phyloP scores from a whole-genome alignment of 1,140 invertebrate genomes.

The Bombus pascuorum region DNA sequence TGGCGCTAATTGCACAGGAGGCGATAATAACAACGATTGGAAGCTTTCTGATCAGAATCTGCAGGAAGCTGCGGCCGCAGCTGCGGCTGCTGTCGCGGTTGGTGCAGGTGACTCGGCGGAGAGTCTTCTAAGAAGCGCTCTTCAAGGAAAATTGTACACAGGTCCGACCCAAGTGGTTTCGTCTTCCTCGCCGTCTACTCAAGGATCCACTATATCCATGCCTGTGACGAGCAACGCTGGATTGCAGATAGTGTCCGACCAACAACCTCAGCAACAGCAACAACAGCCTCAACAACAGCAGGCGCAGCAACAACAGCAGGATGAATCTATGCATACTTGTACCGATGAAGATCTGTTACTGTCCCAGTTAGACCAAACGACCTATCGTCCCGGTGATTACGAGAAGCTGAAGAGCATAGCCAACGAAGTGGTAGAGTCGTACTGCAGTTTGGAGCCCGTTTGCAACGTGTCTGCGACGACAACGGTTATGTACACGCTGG shows the following conservation, averaged over 20 bases:
- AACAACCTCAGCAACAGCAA: slow-evolving; percentile 81
- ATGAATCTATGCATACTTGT: slow-evolving; percentile 87
- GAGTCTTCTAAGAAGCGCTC: slow-evolving; percentile 89
- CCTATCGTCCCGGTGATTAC: slow-evolving; percentile 78
- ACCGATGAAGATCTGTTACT: slow-evolving; percentile 89
- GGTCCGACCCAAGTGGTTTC: slow-evolving; percentile 72
- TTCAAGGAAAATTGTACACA: slow-evolving; percentile 87
- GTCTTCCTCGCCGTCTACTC: slow-evolving; percentile 74
- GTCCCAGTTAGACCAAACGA: slow-evolving; percentile 87
- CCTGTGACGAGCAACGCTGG: slow-evolving; percentile 58
- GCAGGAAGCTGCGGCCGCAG: slow-evolving; percentile 77
- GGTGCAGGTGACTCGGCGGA: slow-evolving; percentile 84
- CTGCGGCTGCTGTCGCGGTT: slow-evolving; percentile 79
- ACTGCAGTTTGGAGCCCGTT: slow-evolving; percentile 86
- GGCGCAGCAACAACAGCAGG: slow-evolving; percentile 80
- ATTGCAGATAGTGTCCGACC: slow-evolving; percentile 70
- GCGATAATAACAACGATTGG: slow-evolving; percentile 91
- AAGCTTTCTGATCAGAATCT: slow-evolving; percentile 88
- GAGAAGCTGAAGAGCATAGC: slow-evolving; percentile 85
- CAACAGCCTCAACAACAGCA: slow-evolving; percentile 80
- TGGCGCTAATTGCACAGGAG: slow-evolving; percentile 81
- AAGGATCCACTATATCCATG: slow-evolving; percentile 62
- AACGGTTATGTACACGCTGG: slow-evolving; percentile 80
- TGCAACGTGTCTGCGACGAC: slow-evolving; percentile 82
- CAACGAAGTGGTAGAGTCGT: slow-evolving; percentile 89